Evolutionary conservation across 2,113 vertebrate genomes (phyloP).

Genomic region (Struthio camelus): DNA sequence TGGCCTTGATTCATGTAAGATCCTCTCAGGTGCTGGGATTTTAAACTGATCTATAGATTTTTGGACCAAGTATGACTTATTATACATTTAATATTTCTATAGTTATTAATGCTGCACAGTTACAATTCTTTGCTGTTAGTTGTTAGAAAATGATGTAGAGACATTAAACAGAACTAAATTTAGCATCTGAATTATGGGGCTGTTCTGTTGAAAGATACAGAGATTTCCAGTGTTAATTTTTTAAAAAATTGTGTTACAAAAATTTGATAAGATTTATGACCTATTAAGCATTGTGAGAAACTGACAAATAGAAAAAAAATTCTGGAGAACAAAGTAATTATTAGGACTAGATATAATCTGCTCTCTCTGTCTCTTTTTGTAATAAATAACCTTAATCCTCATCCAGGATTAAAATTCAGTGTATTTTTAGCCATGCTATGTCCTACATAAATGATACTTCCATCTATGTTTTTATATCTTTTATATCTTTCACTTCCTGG

Average conservation of each 20-base stretch:
- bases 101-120: neutral
- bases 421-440: slow-evolving; percentile 78
- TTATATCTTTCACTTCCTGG: neutral
- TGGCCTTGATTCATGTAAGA: neutral
- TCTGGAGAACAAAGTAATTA: slow-evolving; percentile 71
- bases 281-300: neutral
- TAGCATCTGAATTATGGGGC: neutral
- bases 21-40: neutral
- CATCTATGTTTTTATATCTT: slow-evolving; percentile 12
- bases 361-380: slow-evolving; percentile 49
- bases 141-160: neutral
- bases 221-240: neutral
- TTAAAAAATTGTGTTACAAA: neutral
- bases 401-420: slow-evolving; percentile 84
- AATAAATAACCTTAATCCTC: slow-evolving; percentile 85
- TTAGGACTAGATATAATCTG: slow-evolving; percentile 81
- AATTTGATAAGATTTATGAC: neutral
- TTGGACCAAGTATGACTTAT: neutral
- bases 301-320: neutral
- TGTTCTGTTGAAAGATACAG: neutral
- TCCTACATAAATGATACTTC: slow-evolving; percentile 76
- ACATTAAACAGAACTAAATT: neutral
- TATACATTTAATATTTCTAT: neutral
- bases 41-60: fast-evolving
- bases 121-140: neutral